phyloP scores from a whole-genome alignment of 2,888 invertebrate species.

The Conomelus anceps region DNA sequence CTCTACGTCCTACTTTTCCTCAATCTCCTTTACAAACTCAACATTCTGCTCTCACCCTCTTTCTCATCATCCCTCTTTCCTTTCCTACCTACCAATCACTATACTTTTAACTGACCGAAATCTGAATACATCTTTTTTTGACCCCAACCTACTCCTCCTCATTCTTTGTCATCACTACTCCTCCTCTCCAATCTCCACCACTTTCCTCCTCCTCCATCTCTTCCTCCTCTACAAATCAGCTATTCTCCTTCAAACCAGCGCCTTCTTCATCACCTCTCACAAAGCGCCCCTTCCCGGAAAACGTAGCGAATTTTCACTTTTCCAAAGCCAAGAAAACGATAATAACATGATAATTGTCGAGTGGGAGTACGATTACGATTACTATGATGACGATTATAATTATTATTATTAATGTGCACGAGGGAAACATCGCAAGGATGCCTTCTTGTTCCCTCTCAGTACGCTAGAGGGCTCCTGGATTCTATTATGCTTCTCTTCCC shows the following conservation, averaged over 20 bases:
- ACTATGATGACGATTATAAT: not conserved
- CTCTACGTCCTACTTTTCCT: too few relatives aligned
- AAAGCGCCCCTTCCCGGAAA: too few relatives aligned
- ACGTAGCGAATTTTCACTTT: not conserved
- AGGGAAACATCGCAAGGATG: not conserved
- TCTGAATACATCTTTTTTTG: too few relatives aligned
- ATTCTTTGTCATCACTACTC: not conserved
- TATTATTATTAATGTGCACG: not conserved
- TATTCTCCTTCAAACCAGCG: too few relatives aligned
- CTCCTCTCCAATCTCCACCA: not conserved
- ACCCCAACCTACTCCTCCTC: not conserved
- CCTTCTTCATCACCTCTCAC: too few relatives aligned
- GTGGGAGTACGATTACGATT: not conserved
- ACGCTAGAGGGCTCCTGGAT: not conserved
- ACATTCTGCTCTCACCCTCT: too few relatives aligned
- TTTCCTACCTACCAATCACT: too few relatives aligned
- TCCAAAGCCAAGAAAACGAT: not conserved
- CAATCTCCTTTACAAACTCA: too few relatives aligned
- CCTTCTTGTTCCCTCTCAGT: not conserved
- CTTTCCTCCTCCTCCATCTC: not conserved
- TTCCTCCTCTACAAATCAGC: not conserved
- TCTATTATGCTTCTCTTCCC: not conserved
- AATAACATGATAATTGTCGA: not conserved
- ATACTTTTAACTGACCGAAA: too few relatives aligned
- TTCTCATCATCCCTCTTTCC: too few relatives aligned